A percentile compares a stretch with the other conserved stretches of the same genome.
Evolutionary conservation across 2,888 invertebrate species (phyloP).

Genomic region (Blomia tropicalis): DNA sequence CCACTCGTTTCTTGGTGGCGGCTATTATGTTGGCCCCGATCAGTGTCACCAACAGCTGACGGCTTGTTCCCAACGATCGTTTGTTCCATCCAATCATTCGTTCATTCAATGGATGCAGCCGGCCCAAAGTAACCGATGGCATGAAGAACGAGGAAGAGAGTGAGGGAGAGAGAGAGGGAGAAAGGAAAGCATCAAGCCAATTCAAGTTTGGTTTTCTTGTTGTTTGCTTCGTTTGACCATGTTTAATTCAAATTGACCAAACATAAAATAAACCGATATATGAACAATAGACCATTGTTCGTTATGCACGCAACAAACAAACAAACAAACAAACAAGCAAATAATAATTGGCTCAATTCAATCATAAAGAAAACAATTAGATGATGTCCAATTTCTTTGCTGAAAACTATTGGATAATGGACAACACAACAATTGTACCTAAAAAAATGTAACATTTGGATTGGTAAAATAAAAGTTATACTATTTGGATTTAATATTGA

Average conservation of each 20-base stretch:
- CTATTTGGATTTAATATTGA: too few relatives aligned
- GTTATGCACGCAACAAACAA: background rate
- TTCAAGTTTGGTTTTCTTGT: too few relatives aligned
- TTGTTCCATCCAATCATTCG: background rate
- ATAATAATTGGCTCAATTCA: too few relatives aligned
- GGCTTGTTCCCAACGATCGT: background rate
- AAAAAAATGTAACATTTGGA: too few relatives aligned
- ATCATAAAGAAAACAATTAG: too few relatives aligned
- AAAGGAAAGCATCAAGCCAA: too few relatives aligned
- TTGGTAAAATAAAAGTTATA: too few relatives aligned
- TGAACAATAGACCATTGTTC: background rate
- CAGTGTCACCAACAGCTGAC: slow-evolving; percentile 14
- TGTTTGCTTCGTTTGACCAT: background rate
- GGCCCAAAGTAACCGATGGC: background rate
- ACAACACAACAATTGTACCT: too few relatives aligned
- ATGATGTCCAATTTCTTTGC: background rate
- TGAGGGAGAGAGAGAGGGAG: too few relatives aligned
- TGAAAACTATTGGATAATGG: too few relatives aligned
- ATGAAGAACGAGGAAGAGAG: too few relatives aligned
- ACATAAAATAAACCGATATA: background rate
- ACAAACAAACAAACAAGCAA: too few relatives aligned
- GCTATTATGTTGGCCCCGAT: background rate
- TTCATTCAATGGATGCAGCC: background rate
- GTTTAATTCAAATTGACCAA: slow-evolving; percentile 10
- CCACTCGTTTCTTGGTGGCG: background rate